These are phyloP conservation scores for Etheostoma perlongum DNA, from an alignment of 2,797 vertebrate species.

Conservation along the genomic window DNA sequence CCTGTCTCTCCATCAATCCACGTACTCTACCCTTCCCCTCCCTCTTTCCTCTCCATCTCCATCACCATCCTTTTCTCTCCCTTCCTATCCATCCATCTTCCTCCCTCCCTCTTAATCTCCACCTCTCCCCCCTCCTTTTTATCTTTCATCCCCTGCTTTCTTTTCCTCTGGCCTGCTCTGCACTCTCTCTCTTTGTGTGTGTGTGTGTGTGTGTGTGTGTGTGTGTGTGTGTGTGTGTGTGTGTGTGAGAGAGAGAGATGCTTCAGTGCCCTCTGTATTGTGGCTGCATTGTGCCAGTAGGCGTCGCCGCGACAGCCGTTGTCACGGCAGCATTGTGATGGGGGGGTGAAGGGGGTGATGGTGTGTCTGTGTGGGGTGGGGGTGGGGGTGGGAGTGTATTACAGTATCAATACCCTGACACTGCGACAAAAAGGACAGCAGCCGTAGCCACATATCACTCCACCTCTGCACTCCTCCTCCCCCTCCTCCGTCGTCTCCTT, in stretches of 20 bases:
- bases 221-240: constrained; percentile 49
- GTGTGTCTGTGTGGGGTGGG: constrained; percentile 44
- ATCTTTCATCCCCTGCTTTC: constrained; percentile 35
- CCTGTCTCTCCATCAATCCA: constrained; percentile 63
- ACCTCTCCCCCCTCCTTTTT: constrained; percentile 44
- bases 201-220: constrained; percentile 47
- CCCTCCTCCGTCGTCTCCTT: constrained; percentile 37
- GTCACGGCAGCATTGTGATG: constrained; percentile 85
- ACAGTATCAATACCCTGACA: constrained; percentile 89
- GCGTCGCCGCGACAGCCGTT: constrained; percentile 85
- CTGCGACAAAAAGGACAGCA: constrained; percentile 89
- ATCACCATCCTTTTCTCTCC: constrained; percentile 18
- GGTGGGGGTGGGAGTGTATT: constrained; percentile 74
- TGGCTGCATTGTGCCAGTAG: constrained; percentile 86
- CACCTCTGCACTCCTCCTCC: constrained; percentile 79
- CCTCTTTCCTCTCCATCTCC: constrained; percentile 21
- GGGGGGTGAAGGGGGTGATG: constrained; percentile 32
- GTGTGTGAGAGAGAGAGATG: constrained; percentile 62
- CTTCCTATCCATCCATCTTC: constrained; percentile 22
- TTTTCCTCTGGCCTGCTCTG: constrained; percentile 59
- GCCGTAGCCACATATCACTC: constrained; percentile 85
- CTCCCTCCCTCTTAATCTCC: constrained; percentile 57
- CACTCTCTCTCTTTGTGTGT: constrained; percentile 37
- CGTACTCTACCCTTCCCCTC: constrained; percentile 21
- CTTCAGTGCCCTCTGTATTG: constrained; percentile 87